Percentiles rank a stretch among this genome's conserved stretches.
Evolutionary conservation across 2,113 vertebrate genomes (phyloP).

Genomic region (Parus major): DNA sequence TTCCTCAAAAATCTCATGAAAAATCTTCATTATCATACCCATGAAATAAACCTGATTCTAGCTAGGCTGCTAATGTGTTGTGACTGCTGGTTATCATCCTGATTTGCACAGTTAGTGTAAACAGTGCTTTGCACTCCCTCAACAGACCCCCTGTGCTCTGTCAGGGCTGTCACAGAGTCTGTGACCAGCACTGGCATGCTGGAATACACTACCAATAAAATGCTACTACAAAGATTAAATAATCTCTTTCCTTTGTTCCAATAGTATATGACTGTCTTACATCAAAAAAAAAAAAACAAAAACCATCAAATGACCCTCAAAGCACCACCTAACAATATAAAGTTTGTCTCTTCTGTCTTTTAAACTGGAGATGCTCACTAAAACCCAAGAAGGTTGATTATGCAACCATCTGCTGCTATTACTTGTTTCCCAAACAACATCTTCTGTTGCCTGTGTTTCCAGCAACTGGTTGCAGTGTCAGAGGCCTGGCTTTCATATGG

Average conservation of each 20-base stretch:
- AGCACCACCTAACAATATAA: not conserved
- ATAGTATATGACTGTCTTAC: not conserved
- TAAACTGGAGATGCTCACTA: not conserved
- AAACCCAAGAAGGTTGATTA: not conserved
- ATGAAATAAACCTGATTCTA: not conserved
- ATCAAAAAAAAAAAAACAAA: not conserved
- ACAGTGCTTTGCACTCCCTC: not conserved
- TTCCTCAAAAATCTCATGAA: not conserved
- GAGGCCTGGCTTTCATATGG: not conserved
- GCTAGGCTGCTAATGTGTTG: not conserved
- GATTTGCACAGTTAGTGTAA: not conserved
- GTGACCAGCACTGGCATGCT: not conserved
- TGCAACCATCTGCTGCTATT: not conserved
- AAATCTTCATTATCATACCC: not conserved
- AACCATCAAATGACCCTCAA: not conserved
- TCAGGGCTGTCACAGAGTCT: not conserved
- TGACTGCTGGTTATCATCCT: not conserved
- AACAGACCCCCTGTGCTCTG: not conserved
- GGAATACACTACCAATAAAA: not conserved
- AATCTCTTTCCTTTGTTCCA: not conserved
- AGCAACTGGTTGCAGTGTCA: not conserved
- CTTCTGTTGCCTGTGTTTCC: not conserved
- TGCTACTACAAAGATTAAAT: not conserved
- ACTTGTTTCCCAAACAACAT: not conserved
- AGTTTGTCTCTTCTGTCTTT: not conserved